Base-by-base conservation (phyloP, 2,888 invertebrate genomes). In the Rhingia campestris region DNA sequence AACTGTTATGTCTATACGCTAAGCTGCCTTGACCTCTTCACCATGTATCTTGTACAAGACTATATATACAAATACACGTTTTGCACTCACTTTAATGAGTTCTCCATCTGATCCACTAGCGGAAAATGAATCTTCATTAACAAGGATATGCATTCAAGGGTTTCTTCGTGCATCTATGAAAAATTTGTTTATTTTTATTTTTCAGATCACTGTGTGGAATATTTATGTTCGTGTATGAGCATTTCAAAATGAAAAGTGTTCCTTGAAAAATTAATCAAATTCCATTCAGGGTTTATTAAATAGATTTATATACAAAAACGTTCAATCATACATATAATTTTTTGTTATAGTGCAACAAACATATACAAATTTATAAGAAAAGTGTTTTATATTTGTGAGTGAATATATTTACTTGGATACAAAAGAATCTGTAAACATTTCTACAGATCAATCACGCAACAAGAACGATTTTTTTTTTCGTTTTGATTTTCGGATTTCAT, bases 21-120 rank as follows among this genome's bases (percentile, higher is more conserved):
- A 35, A 7, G 32, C 30, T 70, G 79, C 86, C 85, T 86, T 86
- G 86, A 86, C 86, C 86, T 79, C 77, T 74, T 73, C 70, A 85
- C 81, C 85, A 74, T 85, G 80, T 66, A 5, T 22, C 10, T 49
- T 35, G 7, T 41, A 32, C 47, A 54, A 47, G 5, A 10, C 9
- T 9, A 43, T n/a, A 51, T 22, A 73, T 47, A 22, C 32, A 58
- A 35, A 9, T 12, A 61, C 45, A 45, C 33, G 5, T 12, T 43
- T 10, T 12, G 7, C 22, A 1, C 2, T 22, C 22, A 22, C 22
- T 22, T 2, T 2, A 22, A 22, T 22, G 22, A 22, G 22, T 22
- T 22, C 2, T 22, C 22, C 22, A 22, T 22, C 22, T 22, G 1
- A 22, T 22, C 22, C 22, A 22, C 22, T 22, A 22, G 22, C 22